Evolutionary conservation across 2,797 vertebrate species (phyloP), one percentile per base, ranked within the genome.

Genomic region (Apodemus agrarius): DNA sequence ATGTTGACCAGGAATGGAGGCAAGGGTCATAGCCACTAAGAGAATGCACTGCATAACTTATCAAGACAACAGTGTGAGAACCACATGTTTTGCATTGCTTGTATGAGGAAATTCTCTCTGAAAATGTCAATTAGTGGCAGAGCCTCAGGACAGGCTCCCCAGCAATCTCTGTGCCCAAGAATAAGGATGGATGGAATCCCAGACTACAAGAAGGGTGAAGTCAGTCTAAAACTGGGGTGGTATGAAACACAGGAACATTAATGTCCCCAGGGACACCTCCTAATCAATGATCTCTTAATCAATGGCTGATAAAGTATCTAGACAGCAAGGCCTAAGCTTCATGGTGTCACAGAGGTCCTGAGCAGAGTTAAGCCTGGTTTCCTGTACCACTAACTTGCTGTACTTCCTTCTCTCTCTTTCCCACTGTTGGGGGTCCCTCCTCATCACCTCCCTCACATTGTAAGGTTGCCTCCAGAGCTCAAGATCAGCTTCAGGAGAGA

Each of bases 71-170:
- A n/a, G 24, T 37, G 19, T 37, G 90, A 72, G 72, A 24, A 21
- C 14, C 8, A 43, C 8, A 21, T 54, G 63, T 80, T 86, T 46
- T 89, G 22, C 81, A 76, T 67, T 49, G 17, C 37, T 93, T 69
- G 10, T 80, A 46, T 79, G 43, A 85, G 90, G 43, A 75, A 80
- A 83, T 57, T 40, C 83, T 29, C 8, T 80, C 82, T 49, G 81
- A 67, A 65, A 93, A 72, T 17, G 46, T 83, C 67, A 78, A 59
- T 97, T 88, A 92, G 78, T 43, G 6, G 13, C 65, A 69, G 29
- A 40, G 67, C 24, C 61, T 40, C 19, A 16, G 6, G 1, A 63
- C 2, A 10, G 26, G 65, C 4, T 37, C 37, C 40, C 24, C 26
- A 24, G 19, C 3, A 29, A 3, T 61, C 49, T 31, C 43, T 7